phyloP scores from a whole-genome alignment of 2,888 invertebrate species.

The Sclerodermus sp. region DNA sequence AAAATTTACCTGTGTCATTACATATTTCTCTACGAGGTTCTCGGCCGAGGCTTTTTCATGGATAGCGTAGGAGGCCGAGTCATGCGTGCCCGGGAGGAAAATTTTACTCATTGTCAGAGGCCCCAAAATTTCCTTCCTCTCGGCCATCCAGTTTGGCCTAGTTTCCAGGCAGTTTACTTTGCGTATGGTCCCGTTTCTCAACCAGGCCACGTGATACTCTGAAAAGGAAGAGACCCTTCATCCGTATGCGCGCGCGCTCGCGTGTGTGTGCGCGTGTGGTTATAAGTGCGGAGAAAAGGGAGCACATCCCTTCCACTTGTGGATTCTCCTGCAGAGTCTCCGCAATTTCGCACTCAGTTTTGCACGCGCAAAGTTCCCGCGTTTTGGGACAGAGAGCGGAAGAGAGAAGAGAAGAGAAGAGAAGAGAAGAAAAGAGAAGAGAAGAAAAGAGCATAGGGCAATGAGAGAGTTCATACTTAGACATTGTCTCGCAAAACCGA shows the following conservation, averaged over 20 bases:
- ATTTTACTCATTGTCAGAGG: conserved; percentile 60
- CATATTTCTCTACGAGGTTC: conserved; percentile 59
- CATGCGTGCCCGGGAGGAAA: conserved; percentile 73
- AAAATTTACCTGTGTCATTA: conserved; percentile 62
- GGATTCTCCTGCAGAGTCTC: too few species aligned
- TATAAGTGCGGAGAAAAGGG: background rate
- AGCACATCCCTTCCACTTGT: background rate
- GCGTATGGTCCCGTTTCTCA: conserved; percentile 44
- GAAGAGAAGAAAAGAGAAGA: too few species aligned
- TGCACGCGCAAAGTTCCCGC: too few species aligned
- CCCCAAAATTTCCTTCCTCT: conserved; percentile 57
- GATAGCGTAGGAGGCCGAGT: conserved; percentile 65
- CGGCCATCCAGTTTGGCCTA: conserved; percentile 65
- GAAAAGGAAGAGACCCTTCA: too few species aligned
- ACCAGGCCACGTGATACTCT: conserved; percentile 41
- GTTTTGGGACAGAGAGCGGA: too few species aligned
- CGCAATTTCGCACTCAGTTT: too few species aligned
- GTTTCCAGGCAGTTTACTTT: conserved; percentile 60
- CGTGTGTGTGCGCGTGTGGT: too few species aligned
- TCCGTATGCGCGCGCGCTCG: too few species aligned
- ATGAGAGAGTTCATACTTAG: conserved; percentile 34
- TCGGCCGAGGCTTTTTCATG: conserved; percentile 24
- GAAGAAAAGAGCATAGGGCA: too few species aligned
- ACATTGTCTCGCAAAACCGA: conserved; percentile 36
- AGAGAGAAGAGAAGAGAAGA: too few species aligned